Evolutionary conservation across 2,888 invertebrate genomes (phyloP), one percentile per base, ranked within the genome.

Genomic region (Hedya salicella): DNA sequence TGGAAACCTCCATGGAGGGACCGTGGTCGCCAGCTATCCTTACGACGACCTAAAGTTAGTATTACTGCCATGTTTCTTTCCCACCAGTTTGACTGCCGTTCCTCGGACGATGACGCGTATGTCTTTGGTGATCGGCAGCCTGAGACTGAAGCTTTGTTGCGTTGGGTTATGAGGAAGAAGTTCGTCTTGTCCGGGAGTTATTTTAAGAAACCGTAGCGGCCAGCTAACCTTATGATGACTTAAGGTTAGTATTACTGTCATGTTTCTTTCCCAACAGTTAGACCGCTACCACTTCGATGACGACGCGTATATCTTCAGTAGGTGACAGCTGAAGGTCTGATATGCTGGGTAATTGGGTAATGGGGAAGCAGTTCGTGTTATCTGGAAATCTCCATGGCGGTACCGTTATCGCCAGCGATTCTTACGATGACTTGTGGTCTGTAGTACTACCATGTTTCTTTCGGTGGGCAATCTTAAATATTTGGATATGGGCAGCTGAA

Each of bases 351-450:
- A n/a, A n/a, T 46, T 99, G 98, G 98, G 96, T 98, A 49, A 91
- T 95, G 62, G 94, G 94, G 13, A 95, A 96, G 76, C 97, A 97
- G 62, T 99, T 98, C 83, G 98, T 98, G 36, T 92, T 98, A 54
- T 98, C 98, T 0, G 98, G 97, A 1, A 99, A 98, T 87, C 93
- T 98, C 54, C 98, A 98, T 83, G 98, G 98, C n/a, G 98, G 98
- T 2, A 98, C 99, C 39, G 93, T 99, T 0, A 99, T 99, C 1
- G 99, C 98, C 59, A 99, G 99, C 85, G 99, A 99, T 89, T 99
- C 99, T 0, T 99, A 94, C 80, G 99, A 98, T 87, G 96, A 97
- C 84, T 95, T 96, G 14, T 93, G 93, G 96, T 96, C 90, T 88
- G 82, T 77, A 5, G 6, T 25, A 6, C 6, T n/a, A n/a, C n/a